These are phyloP conservation scores for Arion vulgaris DNA, from an alignment of 1,140 invertebrate genomes.

Conservation along the genomic window DNA sequence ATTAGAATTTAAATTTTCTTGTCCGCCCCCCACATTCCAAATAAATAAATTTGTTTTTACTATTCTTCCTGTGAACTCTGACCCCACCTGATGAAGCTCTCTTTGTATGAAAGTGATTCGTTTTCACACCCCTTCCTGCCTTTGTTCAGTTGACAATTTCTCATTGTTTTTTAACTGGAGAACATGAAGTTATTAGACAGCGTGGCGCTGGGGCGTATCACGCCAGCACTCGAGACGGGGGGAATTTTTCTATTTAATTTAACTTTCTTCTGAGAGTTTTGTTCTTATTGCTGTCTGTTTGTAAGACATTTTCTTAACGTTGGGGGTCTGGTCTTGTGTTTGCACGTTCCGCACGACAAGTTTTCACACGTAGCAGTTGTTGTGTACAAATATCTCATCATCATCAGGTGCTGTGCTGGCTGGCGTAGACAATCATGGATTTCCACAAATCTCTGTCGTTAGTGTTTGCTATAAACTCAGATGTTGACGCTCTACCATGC, in stretches of 20 bases:
- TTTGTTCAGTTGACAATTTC: conserved; percentile 1
- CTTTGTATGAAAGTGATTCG: not conserved
- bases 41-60: too few species aligned
- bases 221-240: not conserved
- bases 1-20: not conserved
- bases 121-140: not conserved
- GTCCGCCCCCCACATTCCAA: not conserved
- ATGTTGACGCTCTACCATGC: too few species aligned
- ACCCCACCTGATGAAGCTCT: not conserved
- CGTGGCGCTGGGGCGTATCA: not conserved
- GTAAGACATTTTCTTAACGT: not conserved
- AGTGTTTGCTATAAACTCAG: too few species aligned
- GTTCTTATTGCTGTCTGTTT: not conserved
- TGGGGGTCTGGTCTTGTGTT: not conserved
- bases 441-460: too few species aligned
- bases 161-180: not conserved
- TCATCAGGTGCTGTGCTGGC: too few species aligned
- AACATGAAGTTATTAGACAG: not conserved
- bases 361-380: not conserved
- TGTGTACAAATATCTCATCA: not conserved
- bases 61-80: not conserved
- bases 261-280: not conserved
- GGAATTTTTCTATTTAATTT: not conserved
- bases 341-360: not conserved
- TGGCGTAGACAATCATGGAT: too few species aligned